Evolutionary conservation across 2,888 invertebrate genomes (phyloP), one percentile per base, ranked within the genome.

Genomic region (Didymodactylos carnosus): DNA sequence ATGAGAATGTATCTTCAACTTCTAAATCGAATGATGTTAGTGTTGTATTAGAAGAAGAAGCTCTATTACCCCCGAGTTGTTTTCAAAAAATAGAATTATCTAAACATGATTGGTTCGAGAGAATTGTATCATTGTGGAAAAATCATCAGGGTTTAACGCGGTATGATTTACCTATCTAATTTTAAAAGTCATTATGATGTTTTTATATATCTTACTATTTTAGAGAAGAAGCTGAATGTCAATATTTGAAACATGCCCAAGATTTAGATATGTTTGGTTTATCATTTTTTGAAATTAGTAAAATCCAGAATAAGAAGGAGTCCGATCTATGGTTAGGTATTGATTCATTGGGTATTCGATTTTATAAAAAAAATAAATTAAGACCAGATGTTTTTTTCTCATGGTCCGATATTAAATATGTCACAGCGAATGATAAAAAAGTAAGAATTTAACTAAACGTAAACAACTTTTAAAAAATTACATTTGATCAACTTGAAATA

Each of bases 141-240:
- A 43, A 39, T 10, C 70, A 41, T 40, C 16, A 27, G 40, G 25
- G 16, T 49, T 51, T 72, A 29, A 46, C 40, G 29, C n/a, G 94
- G 94, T 81, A 94, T 94, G 94, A 94, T 93, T 80, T 94, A 94
- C 27, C 92, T 94, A 70, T 93, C 93, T 83, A 95, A 94, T 84
- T 95, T 94, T n/a, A n/a, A n/a, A n/a, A n/a, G n/a, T n/a, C n/a
- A n/a, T n/a, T n/a, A n/a, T n/a, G n/a, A n/a, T n/a, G n/a, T n/a
- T n/a, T n/a, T n/a, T n/a, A n/a, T n/a, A n/a, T 71, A 23, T 73
- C 75, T 53, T 72, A 14, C 13, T n/a, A 19, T n/a, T 14, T 70
- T 77, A 83, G 94, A n/a, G 95, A 97, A 81, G 97, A 97, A 82
- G 94, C 95, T 0, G 95, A 97, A 85, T 94, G 95, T 92, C 95